These are phyloP conservation scores for Resseliella maxima DNA, from an alignment of 2,888 invertebrate genomes.

Conservation along the genomic window DNA sequence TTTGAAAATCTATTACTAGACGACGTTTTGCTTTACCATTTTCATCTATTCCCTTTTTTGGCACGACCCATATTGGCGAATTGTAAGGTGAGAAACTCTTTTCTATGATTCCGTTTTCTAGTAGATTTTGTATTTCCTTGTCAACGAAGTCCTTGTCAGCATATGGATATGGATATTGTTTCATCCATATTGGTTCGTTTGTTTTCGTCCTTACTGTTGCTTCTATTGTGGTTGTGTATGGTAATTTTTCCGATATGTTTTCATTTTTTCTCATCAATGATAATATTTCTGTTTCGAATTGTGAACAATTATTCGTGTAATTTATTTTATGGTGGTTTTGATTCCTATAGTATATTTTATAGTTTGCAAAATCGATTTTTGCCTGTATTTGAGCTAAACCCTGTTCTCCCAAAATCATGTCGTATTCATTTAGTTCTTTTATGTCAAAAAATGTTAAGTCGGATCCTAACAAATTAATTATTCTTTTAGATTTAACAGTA, in stretches of 20 bases:
- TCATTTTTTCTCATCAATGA: neutral
- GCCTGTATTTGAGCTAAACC: neutral
- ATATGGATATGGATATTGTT: too few relatives aligned
- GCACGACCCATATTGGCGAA: too few relatives aligned
- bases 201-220: neutral
- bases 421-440: neutral
- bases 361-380: neutral
- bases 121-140: too few relatives aligned
- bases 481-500: neutral
- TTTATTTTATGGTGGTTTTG: neutral
- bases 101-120: too few relatives aligned
- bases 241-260: neutral
- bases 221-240: neutral
- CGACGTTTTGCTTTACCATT: too few relatives aligned
- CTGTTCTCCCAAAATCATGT: neutral
- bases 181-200: neutral
- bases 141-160: too few relatives aligned
- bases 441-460: neutral
- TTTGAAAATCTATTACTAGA: too few relatives aligned
- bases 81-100: too few relatives aligned
- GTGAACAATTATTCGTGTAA: neutral
- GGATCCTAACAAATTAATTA: neutral
- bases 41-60: too few relatives aligned
- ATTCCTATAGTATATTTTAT: neutral
- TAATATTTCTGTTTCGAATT: neutral